phyloP scores from a whole-genome alignment of 1,140 invertebrate species.

The Microplitis demolitor region DNA sequence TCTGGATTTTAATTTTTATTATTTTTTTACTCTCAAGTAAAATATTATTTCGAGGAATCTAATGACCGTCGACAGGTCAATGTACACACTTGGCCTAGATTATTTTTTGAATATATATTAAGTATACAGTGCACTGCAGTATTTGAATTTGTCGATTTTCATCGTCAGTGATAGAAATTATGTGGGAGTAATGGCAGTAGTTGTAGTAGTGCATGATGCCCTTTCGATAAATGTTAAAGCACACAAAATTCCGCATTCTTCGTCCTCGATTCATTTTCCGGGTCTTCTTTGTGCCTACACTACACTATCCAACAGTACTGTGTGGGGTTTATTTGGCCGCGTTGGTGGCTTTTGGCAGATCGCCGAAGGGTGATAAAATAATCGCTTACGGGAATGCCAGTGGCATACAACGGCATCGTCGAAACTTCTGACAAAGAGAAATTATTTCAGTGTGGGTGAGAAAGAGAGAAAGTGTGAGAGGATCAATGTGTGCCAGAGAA shows the following conservation, averaged over 20 bases:
- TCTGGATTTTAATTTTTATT: no score
- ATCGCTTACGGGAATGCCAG: conserved; percentile 49
- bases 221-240: conserved; percentile 15
- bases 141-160: conserved; percentile 8
- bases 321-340: neutral
- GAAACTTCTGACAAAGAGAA: neutral
- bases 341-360: conserved; percentile 49
- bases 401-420: conserved; percentile 25
- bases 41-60: conserved; percentile 18
- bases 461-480: neutral
- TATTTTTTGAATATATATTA: neutral
- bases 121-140: conserved; percentile 10
- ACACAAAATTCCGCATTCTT: neutral
- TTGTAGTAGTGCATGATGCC: neutral
- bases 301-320: no score
- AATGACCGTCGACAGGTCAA: conserved; percentile 18
- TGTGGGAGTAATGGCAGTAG: no score
- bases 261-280: neutral
- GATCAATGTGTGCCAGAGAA: neutral
- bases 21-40: conserved; percentile 6
- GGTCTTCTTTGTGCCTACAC: neutral
- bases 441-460: neutral
- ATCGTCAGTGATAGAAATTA: no score
- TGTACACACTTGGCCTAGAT: conserved; percentile 28
- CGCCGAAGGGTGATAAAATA: conserved; percentile 54